Conservation (phyloP, 2,888 invertebrate species). For the Crepidodera aurea region DNA sequence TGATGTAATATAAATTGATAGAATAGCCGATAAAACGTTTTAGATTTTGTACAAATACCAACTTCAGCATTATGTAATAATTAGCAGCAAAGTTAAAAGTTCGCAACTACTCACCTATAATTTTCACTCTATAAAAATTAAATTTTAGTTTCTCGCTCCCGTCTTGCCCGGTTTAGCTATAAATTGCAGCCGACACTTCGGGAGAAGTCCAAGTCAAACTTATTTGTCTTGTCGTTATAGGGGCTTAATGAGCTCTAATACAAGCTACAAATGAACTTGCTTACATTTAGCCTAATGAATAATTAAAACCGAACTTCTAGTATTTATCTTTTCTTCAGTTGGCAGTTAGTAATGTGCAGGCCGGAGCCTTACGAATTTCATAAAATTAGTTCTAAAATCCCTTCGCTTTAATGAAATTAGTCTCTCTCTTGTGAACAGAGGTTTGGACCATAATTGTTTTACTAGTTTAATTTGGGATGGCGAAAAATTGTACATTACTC, state of each 20-base stretch:
- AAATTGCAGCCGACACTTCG: conserved; percentile 33
- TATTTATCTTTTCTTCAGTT: conserved; percentile 42
- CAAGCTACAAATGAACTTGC: conserved; percentile 44
- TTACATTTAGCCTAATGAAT: conserved; percentile 44
- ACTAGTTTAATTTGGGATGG: conserved; percentile 3
- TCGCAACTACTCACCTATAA: no score
- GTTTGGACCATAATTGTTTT: conserved; percentile 13
- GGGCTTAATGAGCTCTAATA: conserved; percentile 46
- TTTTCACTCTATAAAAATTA: background rate
- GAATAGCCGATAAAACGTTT: no score
- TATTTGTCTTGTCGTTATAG: conserved; percentile 48
- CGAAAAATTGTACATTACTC: background rate
- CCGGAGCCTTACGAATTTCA: conserved; percentile 33
- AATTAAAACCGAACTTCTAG: conserved; percentile 45
- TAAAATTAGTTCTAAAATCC: conserved; percentile 26
- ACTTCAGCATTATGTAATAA: no score
- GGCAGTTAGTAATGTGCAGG: conserved; percentile 32
- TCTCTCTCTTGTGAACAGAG: background rate
- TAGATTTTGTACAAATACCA: no score
- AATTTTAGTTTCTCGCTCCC: background rate
- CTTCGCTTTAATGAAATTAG: conserved; percentile 18
- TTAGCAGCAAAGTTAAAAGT: no score
- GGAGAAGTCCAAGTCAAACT: conserved; percentile 29
- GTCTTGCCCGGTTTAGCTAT: conserved; percentile 9
- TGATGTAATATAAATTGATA: no score